Evolutionary conservation across 2,113 vertebrate genomes (phyloP), one percentile per base, ranked within the genome.

Genomic region (Hydropotes inermis): DNA sequence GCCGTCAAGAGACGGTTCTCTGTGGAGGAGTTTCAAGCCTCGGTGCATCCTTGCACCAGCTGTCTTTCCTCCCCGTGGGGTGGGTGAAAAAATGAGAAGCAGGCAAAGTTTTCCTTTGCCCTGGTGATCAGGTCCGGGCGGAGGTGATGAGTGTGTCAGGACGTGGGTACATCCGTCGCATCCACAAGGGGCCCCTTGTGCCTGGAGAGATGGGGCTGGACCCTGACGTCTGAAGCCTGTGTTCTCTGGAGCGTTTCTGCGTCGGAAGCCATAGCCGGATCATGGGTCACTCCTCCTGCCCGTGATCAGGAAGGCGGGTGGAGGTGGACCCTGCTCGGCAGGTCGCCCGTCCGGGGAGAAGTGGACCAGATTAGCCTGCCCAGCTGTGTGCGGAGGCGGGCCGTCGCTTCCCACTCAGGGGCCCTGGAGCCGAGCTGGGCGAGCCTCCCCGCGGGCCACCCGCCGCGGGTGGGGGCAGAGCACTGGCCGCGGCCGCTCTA

Each of bases 231-330:
- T 98, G 92, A 98, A 98, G 96, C 95, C 81, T 93, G 91, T 96
- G 92, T 97, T 97, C 97, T 98, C 97, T 94, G 1, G 61, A 98
- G 52, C 19, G 97, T 98, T 98, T 98, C 98, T 98, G 47, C 33
- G 3, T 12, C 30, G 6, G 47, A n/a, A 52, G 79, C 47, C 19
- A 11, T 0, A 0, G 95, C 97, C 97, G 57, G 74, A 98, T 99
- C 98, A 99, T 97, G 99, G 98, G 99, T 99, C 99, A 98, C 97
- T 95, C 98, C 98, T 98, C 98, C 98, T 98, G 98, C 99, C 99
- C 99, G 99, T 99, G 99, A 99, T 99, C 99, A 99, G 99, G 99
- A 99, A 99, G 99, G 99, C 99, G 99, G 99, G 99, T 99, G 98
- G 97, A 98, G 98, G 98, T 99, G 99, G 99, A 99, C 99, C 99